These are phyloP conservation scores for Anorthoa munda DNA, from an alignment of 2,888 invertebrate species.

Conservation along the genomic window DNA sequence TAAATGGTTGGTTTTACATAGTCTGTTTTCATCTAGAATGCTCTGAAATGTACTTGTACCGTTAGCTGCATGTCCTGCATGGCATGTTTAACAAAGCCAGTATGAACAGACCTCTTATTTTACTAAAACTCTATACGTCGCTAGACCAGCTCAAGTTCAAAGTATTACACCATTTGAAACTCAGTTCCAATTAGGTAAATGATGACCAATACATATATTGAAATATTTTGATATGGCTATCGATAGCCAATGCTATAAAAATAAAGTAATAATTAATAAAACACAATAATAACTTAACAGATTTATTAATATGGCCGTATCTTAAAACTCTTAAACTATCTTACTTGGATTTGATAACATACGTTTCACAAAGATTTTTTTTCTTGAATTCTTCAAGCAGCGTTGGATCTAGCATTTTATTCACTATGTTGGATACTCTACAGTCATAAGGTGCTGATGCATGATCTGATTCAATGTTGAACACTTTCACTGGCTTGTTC, in stretches of 20 bases:
- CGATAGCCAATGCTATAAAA: too few relatives aligned
- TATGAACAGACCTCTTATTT: background rate
- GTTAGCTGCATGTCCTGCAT: background rate
- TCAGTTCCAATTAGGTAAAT: background rate
- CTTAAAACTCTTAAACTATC: constrained; percentile 13
- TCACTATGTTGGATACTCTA: constrained; percentile 76
- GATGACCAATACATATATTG: too few relatives aligned
- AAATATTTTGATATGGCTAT: too few relatives aligned
- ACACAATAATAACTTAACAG: background rate
- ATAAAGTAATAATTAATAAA: background rate
- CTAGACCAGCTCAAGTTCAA: background rate
- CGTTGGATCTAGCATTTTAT: constrained; percentile 68
- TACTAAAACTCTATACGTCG: background rate
- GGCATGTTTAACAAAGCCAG: background rate
- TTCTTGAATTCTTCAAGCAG: constrained; percentile 71
- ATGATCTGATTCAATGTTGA: constrained; percentile 70
- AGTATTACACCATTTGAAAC: background rate
- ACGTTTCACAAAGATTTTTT: constrained; percentile 71
- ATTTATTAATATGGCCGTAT: constrained; percentile 55
- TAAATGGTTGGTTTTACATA: background rate
- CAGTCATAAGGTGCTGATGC: constrained; percentile 69
- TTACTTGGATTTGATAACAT: constrained; percentile 48
- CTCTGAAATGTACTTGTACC: background rate
- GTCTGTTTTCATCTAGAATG: too few relatives aligned
- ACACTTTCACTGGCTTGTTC: constrained; percentile 71